Evolutionary conservation across 2,797 vertebrate genomes (phyloP).

Genomic region (Oryzias dopingdopingensis): DNA sequence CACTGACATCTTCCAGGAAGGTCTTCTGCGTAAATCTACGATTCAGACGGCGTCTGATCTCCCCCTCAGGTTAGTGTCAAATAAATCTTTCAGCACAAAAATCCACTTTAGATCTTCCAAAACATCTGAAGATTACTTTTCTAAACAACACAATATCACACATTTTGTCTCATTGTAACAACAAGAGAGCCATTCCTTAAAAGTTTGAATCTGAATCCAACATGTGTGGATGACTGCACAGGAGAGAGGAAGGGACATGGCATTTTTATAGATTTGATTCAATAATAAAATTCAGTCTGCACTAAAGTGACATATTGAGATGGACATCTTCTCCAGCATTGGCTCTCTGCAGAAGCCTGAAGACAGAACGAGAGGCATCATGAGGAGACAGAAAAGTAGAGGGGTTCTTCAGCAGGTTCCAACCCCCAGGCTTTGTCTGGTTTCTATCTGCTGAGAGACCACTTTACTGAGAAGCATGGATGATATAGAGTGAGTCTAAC

Average conservation of each 20-base stretch:
- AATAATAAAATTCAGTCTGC: constrained; percentile 41
- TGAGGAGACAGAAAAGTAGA: constrained; percentile 56
- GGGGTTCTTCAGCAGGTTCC: constrained; percentile 55
- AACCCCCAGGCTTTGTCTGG: constrained; percentile 64
- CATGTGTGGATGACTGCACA: constrained; percentile 1
- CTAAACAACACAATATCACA: constrained; percentile 29
- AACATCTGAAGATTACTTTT: constrained; percentile 25
- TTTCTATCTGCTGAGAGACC: constrained; percentile 54
- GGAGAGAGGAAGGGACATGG: constrained; percentile 1
- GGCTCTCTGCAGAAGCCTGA: constrained; percentile 59
- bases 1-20: too few species aligned
- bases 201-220: constrained; percentile 14
- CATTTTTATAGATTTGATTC: constrained; percentile 24
- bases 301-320: constrained; percentile 61
- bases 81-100: constrained; percentile 25
- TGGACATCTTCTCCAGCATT: constrained; percentile 52
- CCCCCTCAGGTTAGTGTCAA: constrained; percentile 32
- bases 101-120: constrained; percentile 22
- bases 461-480: constrained; percentile 40
- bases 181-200: constrained; percentile 17
- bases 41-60: constrained; percentile 21
- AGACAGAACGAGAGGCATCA: constrained; percentile 55
- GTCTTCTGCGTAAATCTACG: background rate
- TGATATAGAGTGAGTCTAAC: constrained; percentile 45
- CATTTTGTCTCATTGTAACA: constrained; percentile 7